Conservation (phyloP, 1,140 invertebrate species). For the Euura saliciscinereae region DNA sequence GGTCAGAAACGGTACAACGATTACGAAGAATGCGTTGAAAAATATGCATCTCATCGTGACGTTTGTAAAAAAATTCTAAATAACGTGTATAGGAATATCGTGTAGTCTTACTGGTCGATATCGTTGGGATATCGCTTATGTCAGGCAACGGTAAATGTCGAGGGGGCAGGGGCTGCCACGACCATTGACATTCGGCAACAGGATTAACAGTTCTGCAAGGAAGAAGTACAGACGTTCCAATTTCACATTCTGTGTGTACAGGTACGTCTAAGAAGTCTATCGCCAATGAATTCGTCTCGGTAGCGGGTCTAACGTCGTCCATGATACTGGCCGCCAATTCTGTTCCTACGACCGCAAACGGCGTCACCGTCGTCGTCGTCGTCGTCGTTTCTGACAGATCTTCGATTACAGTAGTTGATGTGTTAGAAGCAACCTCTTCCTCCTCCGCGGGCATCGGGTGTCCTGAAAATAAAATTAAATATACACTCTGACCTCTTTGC, state of each 20-base stretch:
- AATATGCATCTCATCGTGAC: too few species aligned
- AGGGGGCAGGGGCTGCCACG: constrained; percentile 53
- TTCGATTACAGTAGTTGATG: not conserved
- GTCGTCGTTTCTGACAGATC: not conserved
- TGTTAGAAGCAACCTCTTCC: not conserved
- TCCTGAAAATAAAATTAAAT: not conserved
- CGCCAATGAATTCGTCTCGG: constrained; percentile 25
- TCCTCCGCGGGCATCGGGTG: not conserved
- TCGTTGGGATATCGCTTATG: constrained; percentile 37
- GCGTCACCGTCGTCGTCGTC: not conserved
- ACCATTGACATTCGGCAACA: constrained; percentile 55
- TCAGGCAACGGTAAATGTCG: constrained; percentile 51
- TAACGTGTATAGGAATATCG: too few species aligned
- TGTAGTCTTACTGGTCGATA: constrained; percentile 3
- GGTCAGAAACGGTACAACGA: too few species aligned
- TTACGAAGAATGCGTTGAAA: not conserved
- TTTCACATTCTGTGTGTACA: constrained; percentile 44
- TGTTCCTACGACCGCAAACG: not conserved
- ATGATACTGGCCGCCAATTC: constrained; percentile 5
- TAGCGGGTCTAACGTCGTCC: constrained; percentile 40
- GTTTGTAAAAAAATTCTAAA: too few species aligned
- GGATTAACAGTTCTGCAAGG: constrained; percentile 49
- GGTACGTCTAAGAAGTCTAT: constrained; percentile 49
- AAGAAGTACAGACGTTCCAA: constrained; percentile 50
- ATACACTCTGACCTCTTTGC: too few species aligned